Evolutionary conservation across 2,113 vertebrate genomes (phyloP), one percentile per base, ranked within the genome.

Genomic region (Pitta sordida): DNA sequence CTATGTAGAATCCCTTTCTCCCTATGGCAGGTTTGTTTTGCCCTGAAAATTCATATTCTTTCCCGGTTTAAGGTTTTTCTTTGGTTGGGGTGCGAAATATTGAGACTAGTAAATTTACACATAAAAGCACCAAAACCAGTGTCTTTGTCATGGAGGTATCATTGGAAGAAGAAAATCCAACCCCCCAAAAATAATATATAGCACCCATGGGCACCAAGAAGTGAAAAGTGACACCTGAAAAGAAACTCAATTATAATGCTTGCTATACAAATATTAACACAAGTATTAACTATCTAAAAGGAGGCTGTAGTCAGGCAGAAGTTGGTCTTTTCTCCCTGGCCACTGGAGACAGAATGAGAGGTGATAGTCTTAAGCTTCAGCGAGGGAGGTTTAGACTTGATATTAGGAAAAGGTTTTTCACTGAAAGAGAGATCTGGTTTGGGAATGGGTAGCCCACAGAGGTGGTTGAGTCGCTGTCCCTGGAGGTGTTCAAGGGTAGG

Each of bases 21-120:
- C 46, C 23, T 37, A 43, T 13, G 6, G 18, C 15, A 49, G 13
- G 30, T 49, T 60, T 48, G 30, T 7, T 86, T 65, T 74, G 29
- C 9, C 6, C 5, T 49, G 7, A 15, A 43, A 4, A 10, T 56
- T 73, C 14, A 4, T 4, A 1, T 53, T 16, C 15, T 32, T 59
- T 29, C 32, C 15, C 21, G 58, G 11, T 27, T 62, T 2, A 56
- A 14, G 6, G 5, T 34, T 86, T 89, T 89, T 19, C 32, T 71
- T 59, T 9, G 1, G 8, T 17, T 60, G 19, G 7, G 5, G 2
- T 7, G 2, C 24, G 23, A 52, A 71, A 7, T 19, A 64, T 3
- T 32, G 27, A 89, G 7, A 67, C 19, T 58, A 11, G 13, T 11
- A 36, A 75, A 60, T 11, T 10, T 0, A 18, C 9, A 13, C 21